Evolutionary conservation across 2,113 vertebrate genomes (phyloP), one percentile per base, ranked within the genome.

Genomic region (Phasianus colchicus): DNA sequence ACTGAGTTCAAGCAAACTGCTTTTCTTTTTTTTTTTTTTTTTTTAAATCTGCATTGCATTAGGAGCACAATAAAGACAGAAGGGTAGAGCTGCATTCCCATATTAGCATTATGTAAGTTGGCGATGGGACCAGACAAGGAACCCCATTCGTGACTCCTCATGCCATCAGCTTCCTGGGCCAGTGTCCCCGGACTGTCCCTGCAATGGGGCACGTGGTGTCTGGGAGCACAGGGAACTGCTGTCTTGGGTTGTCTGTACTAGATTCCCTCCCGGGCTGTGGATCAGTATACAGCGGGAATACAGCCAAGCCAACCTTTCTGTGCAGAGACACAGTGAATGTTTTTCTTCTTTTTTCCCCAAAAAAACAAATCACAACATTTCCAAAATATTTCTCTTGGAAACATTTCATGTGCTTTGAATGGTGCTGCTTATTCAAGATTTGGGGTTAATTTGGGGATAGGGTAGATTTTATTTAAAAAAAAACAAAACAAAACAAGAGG

Each of bases 71-170:
- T 7, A 20, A 2, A 85, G 52, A 43, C 16, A 83, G 32, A 45
- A 65, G 47, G 27, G 4, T 13, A 34, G 18, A 25, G 24, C 66
- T 77, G 21, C 17, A 4, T 7, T 9, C 2, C 40, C 32, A 29
- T 73, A 66, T 10, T 2, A 10, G 11, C 2, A 13, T 21, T 5
- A 29, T 15, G 0, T 27, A 20, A n/a, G 4, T 1, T 36, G 52
- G 17, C 70, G 50, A 42, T 61, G 30, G 18, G 19, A 55, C 47
- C 48, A 74, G 19, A 71, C 16, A 64, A 55, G 3, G 21, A 34
- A 16, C 40, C 9, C 12, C 5, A 36, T 15, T 12, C 11, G 32
- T 6, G 38, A 7, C 13, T 9, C 21, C 74, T 34, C 32, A 42
- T 86, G 42, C 42, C 34, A 60, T 27, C 63, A 61, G 43, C 7